phyloP scores from a whole-genome alignment of 2,113 vertebrate genomes.

The Pelobates fuscus region DNA sequence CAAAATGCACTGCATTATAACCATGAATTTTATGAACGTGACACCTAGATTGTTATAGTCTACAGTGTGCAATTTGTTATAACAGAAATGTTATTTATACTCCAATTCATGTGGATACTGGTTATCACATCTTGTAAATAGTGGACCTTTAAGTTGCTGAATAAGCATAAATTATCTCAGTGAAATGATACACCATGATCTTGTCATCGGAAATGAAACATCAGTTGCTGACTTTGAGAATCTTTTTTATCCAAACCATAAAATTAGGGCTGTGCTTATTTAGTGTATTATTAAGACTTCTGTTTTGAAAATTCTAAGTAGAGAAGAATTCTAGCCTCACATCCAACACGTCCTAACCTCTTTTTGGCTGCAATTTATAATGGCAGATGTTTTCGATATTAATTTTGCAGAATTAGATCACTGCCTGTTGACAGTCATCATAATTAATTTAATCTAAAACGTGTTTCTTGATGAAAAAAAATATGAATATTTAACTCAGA shows the following conservation, averaged over 20 bases:
- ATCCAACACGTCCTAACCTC: slow-evolving; percentile 7
- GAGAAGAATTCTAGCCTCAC: slow-evolving; percentile 34
- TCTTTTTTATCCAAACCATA: slow-evolving; percentile 32
- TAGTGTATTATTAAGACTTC: slow-evolving; percentile 38
- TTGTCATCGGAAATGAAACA: slow-evolving; percentile 28
- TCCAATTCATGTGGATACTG: no score
- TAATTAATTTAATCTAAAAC: slow-evolving; percentile 16
- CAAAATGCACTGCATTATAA: no score
- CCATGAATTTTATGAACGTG: no score
- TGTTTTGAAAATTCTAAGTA: slow-evolving; percentile 33
- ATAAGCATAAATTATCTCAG: neutral
- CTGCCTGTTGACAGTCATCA: slow-evolving; percentile 27
- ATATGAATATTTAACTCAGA: neutral
- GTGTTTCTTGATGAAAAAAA: neutral
- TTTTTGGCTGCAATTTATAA: slow-evolving; percentile 33
- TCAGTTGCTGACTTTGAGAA: slow-evolving; percentile 26
- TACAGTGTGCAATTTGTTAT: no score
- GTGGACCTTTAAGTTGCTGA: no score
- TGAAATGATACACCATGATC: slow-evolving; percentile 16
- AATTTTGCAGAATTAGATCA: slow-evolving; percentile 17
- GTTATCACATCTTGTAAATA: no score
- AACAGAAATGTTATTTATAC: no score
- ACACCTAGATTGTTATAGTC: no score
- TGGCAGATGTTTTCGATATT: slow-evolving; percentile 39
- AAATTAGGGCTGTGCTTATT: slow-evolving; percentile 38